Conservation (phyloP, 1,140 invertebrate species). For the Diabrotica virgifera region DNA sequence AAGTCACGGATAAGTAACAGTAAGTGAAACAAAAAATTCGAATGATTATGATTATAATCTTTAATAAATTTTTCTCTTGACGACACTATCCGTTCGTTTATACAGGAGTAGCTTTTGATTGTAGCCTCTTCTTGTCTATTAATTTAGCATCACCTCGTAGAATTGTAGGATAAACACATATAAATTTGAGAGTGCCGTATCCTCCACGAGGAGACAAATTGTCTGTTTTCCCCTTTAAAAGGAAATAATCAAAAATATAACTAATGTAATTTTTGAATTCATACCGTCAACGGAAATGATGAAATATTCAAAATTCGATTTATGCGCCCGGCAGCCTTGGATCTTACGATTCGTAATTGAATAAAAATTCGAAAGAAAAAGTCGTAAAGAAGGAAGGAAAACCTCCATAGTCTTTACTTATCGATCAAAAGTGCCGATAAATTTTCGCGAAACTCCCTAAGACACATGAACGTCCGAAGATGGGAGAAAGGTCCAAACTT, state of each 20-base stretch:
- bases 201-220: background rate
- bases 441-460: slow-evolving; percentile 12
- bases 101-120: too few relatives aligned
- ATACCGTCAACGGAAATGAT: slow-evolving; percentile 4
- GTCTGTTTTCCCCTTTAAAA: background rate
- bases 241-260: too few relatives aligned
- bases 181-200: too few relatives aligned
- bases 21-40: too few relatives aligned
- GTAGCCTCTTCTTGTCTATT: too few relatives aligned
- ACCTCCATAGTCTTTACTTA: slow-evolving; percentile 6
- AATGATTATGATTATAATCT: too few relatives aligned
- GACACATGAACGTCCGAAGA: too few relatives aligned
- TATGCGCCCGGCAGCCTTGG: background rate
- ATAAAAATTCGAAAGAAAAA: slow-evolving; percentile 9
- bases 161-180: too few relatives aligned
- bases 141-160: too few relatives aligned
- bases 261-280: background rate
- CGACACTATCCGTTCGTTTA: background rate
- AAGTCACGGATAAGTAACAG: too few relatives aligned
- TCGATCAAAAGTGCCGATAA: slow-evolving; percentile 26
- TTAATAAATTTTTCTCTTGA: background rate
- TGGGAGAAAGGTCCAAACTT: too few relatives aligned
- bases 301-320: slow-evolving; percentile 8
- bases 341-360: slow-evolving; percentile 7
- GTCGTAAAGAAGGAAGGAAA: slow-evolving; percentile 16